Evolutionary conservation across 2,797 vertebrate species (phyloP).

Genomic region (Coluber constrictor): DNA sequence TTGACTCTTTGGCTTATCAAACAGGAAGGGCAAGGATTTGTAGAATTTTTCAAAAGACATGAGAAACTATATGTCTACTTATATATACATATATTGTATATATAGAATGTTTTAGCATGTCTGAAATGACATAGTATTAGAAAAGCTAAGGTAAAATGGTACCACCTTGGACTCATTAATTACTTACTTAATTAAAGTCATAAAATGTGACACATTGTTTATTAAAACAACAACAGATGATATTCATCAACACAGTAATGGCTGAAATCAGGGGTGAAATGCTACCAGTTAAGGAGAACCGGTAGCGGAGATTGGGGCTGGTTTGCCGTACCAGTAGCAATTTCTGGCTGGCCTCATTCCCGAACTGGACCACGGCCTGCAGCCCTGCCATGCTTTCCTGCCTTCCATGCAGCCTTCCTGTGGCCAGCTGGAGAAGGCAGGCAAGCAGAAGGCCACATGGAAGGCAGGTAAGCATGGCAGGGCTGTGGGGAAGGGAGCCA

Average conservation of each 20-base stretch:
- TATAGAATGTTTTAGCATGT: neutral
- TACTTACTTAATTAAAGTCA: neutral
- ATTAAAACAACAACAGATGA: neutral
- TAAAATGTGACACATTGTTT: neutral
- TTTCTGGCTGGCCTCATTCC: too few relatives aligned
- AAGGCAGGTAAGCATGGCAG: too few relatives aligned
- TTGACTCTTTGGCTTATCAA: neutral
- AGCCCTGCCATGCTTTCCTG: too few relatives aligned
- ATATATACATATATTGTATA: neutral
- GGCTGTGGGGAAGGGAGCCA: too few relatives aligned
- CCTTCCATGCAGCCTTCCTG: too few relatives aligned
- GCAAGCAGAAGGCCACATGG: too few relatives aligned
- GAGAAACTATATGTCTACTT: neutral
- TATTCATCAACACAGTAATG: neutral
- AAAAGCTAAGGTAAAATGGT: neutral
- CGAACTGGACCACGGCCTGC: fast-evolving
- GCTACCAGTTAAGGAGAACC: too few relatives aligned
- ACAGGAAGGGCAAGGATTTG: neutral
- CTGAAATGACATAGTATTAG: neutral
- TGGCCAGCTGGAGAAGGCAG: too few relatives aligned
- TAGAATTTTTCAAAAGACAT: neutral
- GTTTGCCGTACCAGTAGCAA: too few relatives aligned
- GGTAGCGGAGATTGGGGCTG: too few relatives aligned
- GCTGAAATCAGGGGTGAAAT: too few relatives aligned
- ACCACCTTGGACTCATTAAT: neutral